phyloP scores from a whole-genome alignment of 2,888 invertebrate species.

The Octodonta nipae region DNA sequence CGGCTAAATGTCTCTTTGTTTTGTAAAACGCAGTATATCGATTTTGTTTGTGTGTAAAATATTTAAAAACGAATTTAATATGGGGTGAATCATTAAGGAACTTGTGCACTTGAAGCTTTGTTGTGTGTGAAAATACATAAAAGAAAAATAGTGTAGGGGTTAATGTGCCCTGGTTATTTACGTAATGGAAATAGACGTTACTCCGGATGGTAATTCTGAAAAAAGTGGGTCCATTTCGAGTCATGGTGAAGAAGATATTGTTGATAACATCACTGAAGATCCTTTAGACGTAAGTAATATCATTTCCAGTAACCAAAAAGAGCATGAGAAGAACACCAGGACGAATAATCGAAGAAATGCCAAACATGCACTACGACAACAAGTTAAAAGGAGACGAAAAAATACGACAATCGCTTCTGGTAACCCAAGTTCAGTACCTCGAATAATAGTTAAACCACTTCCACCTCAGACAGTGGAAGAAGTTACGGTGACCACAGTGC shows the following conservation, averaged over 20 bases:
- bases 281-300: slow-evolving; percentile 6
- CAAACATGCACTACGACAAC: slow-evolving; percentile 63
- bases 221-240: slow-evolving; percentile 24
- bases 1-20: slow-evolving; percentile 16
- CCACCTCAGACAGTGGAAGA: slow-evolving; percentile 46
- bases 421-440: slow-evolving; percentile 52
- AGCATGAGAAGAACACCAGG: slow-evolving; percentile 17
- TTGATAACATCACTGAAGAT: slow-evolving; percentile 11
- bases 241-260: slow-evolving; percentile 23
- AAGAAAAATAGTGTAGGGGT: slow-evolving; percentile 15
- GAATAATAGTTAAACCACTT: slow-evolving; percentile 71
- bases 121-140: slow-evolving; percentile 17
- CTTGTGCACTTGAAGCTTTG: slow-evolving; percentile 15
- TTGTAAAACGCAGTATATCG: slow-evolving; percentile 15
- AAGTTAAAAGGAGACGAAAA: slow-evolving; percentile 65
- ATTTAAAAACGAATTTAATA: slow-evolving; percentile 17
- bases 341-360: slow-evolving; percentile 50
- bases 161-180: slow-evolving; percentile 18
- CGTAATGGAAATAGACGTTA: slow-evolving; percentile 38
- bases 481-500: slow-evolving; percentile 26
- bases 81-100: slow-evolving; percentile 25
- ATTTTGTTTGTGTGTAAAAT: slow-evolving; percentile 15
- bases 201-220: slow-evolving; percentile 28
- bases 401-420: slow-evolving; percentile 57
- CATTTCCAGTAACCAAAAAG: neutral